Evolutionary conservation across 2,888 invertebrate species (phyloP), one percentile per base, ranked within the genome.

Genomic region (Atethmia centrago): DNA sequence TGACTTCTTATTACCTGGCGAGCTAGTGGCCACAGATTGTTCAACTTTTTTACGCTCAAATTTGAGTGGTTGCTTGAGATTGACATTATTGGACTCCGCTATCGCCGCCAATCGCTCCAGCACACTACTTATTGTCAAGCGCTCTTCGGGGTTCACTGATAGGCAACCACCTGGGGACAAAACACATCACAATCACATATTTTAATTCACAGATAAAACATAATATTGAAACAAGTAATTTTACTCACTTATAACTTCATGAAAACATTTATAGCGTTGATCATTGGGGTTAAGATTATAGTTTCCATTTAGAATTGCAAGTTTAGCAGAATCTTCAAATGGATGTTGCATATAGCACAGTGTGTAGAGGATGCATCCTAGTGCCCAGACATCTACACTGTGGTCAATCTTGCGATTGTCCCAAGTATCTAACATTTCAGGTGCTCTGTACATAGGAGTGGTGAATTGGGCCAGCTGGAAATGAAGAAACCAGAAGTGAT

Each of bases 351-450:
- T 98, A 91, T 98, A 99, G 93, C 99, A 99, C 28, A 99, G 95
- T 63, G 98, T 97, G 93, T 98, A 99, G 21, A 99, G 96, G 82
- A 99, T 97, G 94, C 99, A 99, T 12, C 99, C 99, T 21, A 99
- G 96, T 0, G 99, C 99, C 99, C 99, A 99, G 53, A 99, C 97
- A 94, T 99, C 99, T 3, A 98, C 97, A 59, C 98, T 97, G 83
- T 98, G 97, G 73, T 99, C 99, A 85, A 99, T 99, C 80, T 98
- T 98, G 91, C 98, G 98, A 93, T 99, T 99, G 90, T 98, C 99
- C 98, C 99, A 99, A 8, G 99, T 98, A 92, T 99, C 99, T 82
- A 99, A 97, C 98, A 99, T 99, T 97, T 99, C 99, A 47, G 99
- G 99, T 0, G 99, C 98, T 92, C 99, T 97, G 94, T 99, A 99